Evolutionary conservation across 2,888 invertebrate genomes (phyloP), one percentile per base, ranked within the genome.

Genomic region (Caenorhabditis sp.): DNA sequence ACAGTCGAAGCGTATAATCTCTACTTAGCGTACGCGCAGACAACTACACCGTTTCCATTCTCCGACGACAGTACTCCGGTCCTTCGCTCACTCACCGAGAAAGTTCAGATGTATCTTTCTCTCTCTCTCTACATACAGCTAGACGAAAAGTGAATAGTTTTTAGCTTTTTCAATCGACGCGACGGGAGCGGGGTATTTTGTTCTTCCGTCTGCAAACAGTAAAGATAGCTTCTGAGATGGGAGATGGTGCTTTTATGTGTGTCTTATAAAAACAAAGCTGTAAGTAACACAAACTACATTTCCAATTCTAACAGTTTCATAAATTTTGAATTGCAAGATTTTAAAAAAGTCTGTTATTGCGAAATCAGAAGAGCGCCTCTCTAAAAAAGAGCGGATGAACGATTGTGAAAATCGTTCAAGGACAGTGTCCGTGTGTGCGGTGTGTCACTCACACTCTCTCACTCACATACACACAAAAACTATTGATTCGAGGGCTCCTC

Each of bases 1-100:
- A 76, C 76, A 76, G 76, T 67, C 76, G 76, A 76, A 76, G 76
- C 76, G 76, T 67, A 76, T 76, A 76, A 76, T 76, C 76, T 76
- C 76, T 67, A 76, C 76, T 76, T 76, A 76, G 76, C 76, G 76
- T 76, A 76, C 67, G 65, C 74, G 76, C 76, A 76, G 67, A 76
- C 76, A 68, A 67, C 76, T 68, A 76, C 67, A 76, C 58, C 58
- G 5, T 51, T 22, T 44, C 28, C 24, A 37, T 44, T n/a, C 22
- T 35, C 24, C 20, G 13, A 26, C 62, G 62, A 64, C 62, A 15
- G 47, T 35, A 35, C 53, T 15, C 18, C 26, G 28, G 56, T 58
- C 20, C 35, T 35, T 18, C 28, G 18, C 18, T 56, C 32, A 15
- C 56, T 32, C 32, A 56, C 56, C 35, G 28, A 32, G 56, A 56